A percentile compares a stretch with the other conserved stretches of the same genome.
Evolutionary conservation across 2,113 vertebrate genomes (phyloP).

Genomic region (Seriola aureovittata): DNA sequence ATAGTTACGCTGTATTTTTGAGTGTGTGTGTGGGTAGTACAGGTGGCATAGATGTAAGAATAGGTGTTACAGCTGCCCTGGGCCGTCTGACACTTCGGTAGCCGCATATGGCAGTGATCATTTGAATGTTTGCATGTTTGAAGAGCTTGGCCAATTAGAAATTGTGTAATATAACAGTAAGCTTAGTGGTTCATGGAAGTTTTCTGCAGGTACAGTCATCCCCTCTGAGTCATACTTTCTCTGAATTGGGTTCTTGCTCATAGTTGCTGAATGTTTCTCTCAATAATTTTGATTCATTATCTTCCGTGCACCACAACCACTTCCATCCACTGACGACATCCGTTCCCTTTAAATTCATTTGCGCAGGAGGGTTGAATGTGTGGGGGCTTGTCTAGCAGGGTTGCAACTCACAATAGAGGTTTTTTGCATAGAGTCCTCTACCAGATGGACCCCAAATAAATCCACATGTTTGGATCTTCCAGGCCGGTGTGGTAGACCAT

Average conservation of each 20-base stretch:
- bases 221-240: constrained; percentile 24
- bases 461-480: constrained; percentile 5
- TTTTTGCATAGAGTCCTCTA: not conserved
- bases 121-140: not conserved
- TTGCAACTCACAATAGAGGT: constrained; percentile 5
- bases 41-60: constrained; percentile 21
- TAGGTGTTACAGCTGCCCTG: constrained; percentile 14
- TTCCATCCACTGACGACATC: not conserved
- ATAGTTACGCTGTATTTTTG: constrained; percentile 29
- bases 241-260: not conserved
- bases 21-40: constrained; percentile 27
- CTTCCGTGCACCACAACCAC: constrained; percentile 8
- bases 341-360: not conserved
- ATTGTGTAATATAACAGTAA: not conserved
- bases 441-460: constrained; percentile 31
- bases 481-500: not conserved
- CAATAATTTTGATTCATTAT: constrained; percentile 1
- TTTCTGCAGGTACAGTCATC: constrained; percentile 23
- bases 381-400: not conserved
- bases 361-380: constrained; percentile 6
- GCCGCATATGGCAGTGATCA: not conserved
- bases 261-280: constrained; percentile 15
- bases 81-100: constrained; percentile 1
- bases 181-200: not conserved
- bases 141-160: not conserved